Percentiles rank a stretch among this genome's conserved stretches.
Evolutionary conservation across 2,797 vertebrate genomes (phyloP).

Genomic region (Dendrocincla tyrannina): DNA sequence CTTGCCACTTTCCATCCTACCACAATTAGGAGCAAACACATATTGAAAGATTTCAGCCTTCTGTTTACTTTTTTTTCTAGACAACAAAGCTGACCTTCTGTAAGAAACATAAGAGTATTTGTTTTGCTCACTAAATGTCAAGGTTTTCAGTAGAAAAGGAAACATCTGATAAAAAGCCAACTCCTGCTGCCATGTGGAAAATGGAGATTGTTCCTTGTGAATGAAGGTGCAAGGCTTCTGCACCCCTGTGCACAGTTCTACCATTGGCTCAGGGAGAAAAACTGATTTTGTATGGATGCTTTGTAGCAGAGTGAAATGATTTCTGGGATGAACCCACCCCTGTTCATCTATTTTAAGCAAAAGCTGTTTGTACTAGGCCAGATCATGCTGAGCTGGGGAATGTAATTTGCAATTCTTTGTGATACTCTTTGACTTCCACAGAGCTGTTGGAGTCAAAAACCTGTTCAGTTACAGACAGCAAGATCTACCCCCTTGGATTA

Average conservation of each 20-base stretch:
- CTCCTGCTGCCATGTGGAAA: neutral
- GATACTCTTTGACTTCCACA: conserved; percentile 8
- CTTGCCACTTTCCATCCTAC: neutral
- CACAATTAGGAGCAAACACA: neutral
- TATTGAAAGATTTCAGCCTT: neutral
- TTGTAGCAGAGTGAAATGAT: conserved; percentile 18
- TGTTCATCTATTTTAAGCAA: conserved; percentile 36
- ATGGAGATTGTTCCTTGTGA: neutral
- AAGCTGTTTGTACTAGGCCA: conserved; percentile 39
- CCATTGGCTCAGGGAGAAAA: neutral
- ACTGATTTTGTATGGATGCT: conserved; percentile 21
- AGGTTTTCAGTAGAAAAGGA: neutral
- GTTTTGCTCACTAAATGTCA: neutral
- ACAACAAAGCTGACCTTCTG: neutral
- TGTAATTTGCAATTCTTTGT: conserved; percentile 56
- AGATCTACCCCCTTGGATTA: neutral
- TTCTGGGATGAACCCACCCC: conserved; percentile 25
- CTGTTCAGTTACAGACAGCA: neutral
- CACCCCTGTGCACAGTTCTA: neutral
- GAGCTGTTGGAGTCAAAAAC: neutral
- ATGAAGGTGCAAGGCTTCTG: neutral
- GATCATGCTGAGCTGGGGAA: conserved; percentile 43
- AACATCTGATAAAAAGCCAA: neutral
- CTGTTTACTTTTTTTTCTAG: neutral
- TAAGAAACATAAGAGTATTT: neutral